Base-by-base conservation (phyloP, 2,888 invertebrate genomes). In the Stramonita haemastoma region DNA sequence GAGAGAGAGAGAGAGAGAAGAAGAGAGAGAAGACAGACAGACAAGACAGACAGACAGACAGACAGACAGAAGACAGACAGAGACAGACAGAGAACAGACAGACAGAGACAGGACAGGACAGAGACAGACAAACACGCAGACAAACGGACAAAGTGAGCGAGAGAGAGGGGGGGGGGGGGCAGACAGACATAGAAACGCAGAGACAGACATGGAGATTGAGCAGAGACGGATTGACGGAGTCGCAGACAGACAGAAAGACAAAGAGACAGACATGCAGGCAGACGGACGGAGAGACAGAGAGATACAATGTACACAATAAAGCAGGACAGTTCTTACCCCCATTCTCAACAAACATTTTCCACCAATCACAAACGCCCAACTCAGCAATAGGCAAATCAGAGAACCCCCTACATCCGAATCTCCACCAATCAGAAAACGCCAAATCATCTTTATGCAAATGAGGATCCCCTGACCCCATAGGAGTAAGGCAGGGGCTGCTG, bases 281-380 rank as follows among this genome's bases (percentile, higher is more conserved):
- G 81, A 26, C 29, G 46, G 46, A 46, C 22, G 15, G 46, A 83
- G 46, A 36, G 81, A 46, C 26, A 34, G n/a, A 83, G 46, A 22
- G 22, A 17, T 15, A 79, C 13, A 19, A 34, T 34, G 32, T 26
- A 8, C 8, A 73, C 29, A n/a, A 66, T 6, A 22, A 29, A 73
- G 11, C 73, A 73, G 29, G 8, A 15, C 22, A 32, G 32, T 34
- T 34, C 15, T 34, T 22, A 66, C 66, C 66, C 2, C 66, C 66
- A 17, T 26, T 26, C 66, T 26, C 66, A 17, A 17, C 66, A 66
- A 17, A 66, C 66, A 60, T 11, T 22, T 26, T 83, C 81, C 22
- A 46, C 81, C 81, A 83, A 26, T 83, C 81, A 83, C 26, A 83
- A 83, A 46, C 26, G 26, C 22, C 81, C 81, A 83, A 83, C 36